Conservation (phyloP, 2,113 vertebrate species). For the Arvicanthis niloticus region DNA sequence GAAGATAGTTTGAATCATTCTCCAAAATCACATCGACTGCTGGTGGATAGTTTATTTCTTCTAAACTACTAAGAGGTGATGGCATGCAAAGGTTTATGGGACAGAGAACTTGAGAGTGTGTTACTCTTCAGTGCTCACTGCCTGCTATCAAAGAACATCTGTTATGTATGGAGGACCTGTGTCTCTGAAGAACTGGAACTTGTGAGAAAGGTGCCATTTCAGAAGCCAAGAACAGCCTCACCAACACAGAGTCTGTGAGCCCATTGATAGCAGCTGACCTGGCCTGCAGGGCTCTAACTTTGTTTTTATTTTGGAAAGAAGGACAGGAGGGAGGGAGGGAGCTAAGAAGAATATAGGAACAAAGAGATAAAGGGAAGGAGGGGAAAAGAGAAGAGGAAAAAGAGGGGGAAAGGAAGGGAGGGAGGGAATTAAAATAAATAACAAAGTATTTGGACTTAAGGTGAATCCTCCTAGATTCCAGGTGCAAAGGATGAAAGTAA, state of each 20-base stretch:
- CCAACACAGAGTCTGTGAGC: not conserved
- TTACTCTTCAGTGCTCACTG: not conserved
- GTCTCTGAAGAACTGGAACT: not conserved
- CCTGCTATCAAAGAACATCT: not conserved
- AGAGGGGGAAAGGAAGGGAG: not conserved
- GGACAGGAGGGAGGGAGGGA: not conserved
- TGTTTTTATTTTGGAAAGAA: not conserved
- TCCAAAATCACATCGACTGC: not conserved
- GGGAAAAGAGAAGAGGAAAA: not conserved
- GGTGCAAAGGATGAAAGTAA: slow-evolving; percentile 3
- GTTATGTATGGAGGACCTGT: not conserved
- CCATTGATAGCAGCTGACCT: not conserved
- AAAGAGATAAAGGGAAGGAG: not conserved
- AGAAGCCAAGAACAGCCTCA: not conserved
- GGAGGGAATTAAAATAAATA: not conserved
- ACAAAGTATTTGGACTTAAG: not conserved
- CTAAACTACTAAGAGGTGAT: not conserved
- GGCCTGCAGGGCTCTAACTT: not conserved
- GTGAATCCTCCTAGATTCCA: not conserved
- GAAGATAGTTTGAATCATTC: not conserved
- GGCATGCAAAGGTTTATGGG: not conserved
- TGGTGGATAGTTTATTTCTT: not conserved
- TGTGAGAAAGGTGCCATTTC: not conserved
- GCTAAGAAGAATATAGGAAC: not conserved
- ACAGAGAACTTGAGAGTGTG: not conserved